A percentile compares a stretch with the other conserved stretches of the same genome.
phyloP scores from a whole-genome alignment of 2,797 vertebrate genomes.

The Periophthalmus magnuspinnatus region DNA sequence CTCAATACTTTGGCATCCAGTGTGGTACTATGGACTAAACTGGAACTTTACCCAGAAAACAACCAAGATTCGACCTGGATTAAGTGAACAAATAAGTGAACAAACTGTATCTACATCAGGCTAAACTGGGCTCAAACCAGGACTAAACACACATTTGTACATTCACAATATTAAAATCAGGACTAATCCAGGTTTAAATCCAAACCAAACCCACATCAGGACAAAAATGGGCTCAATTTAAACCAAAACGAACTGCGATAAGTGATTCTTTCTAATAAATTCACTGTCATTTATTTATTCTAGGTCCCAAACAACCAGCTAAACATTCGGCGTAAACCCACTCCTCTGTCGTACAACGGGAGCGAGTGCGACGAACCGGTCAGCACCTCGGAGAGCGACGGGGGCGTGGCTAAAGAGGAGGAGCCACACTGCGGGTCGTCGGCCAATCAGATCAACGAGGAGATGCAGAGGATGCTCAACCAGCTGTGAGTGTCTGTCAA shows the following conservation, averaged over 20 bases:
- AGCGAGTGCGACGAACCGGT: constrained; percentile 88
- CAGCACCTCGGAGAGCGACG: constrained; percentile 88
- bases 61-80: neutral
- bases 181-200: no score
- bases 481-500: constrained; percentile 85
- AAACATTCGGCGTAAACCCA: constrained; percentile 84
- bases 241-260: no score
- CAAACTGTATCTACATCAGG: no score
- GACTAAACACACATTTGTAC: neutral
- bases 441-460: constrained; percentile 95
- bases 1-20: no score
- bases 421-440: constrained; percentile 87
- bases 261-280: neutral
- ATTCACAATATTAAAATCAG: no score
- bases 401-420: constrained; percentile 80
- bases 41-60: no score
- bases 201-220: no score
- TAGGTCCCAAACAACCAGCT: constrained; percentile 89
- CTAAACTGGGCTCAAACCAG: neutral
- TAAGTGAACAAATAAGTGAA: no score
- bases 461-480: constrained; percentile 98
- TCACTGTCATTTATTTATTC: constrained; percentile 35
- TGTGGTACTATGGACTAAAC: no score
- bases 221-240: no score
- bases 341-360: constrained; percentile 72